Conservation (phyloP, 2,113 vertebrate genomes). For the Mirza zaza region DNA sequence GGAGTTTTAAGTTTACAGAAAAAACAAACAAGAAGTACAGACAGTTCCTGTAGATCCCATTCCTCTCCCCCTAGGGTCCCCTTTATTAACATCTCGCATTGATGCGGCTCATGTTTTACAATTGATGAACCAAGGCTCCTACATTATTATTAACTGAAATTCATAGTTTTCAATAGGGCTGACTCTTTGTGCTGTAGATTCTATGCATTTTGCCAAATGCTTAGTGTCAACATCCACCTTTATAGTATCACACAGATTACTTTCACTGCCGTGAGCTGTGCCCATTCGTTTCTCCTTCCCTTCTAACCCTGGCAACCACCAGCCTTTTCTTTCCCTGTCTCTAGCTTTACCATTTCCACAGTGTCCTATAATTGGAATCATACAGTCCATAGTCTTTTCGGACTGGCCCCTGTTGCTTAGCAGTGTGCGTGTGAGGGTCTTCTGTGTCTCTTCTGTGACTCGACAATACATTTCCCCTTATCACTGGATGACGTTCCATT, state of each 20-base stretch:
- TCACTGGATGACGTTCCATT: background rate
- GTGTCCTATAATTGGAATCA: background rate
- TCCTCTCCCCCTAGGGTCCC: rapidly evolving
- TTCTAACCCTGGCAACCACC: background rate
- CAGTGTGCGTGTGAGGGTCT: background rate
- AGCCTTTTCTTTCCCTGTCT: background rate
- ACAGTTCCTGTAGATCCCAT: background rate
- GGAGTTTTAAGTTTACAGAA: background rate
- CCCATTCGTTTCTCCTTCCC: background rate
- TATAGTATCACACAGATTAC: background rate
- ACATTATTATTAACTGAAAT: background rate
- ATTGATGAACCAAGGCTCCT: background rate
- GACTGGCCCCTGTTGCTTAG: background rate
- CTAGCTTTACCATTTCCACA: background rate
- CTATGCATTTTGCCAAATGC: background rate
- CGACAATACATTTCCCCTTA: background rate
- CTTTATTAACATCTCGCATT: background rate
- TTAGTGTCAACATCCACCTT: background rate
- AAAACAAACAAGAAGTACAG: background rate
- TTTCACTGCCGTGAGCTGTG: background rate
- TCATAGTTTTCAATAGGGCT: background rate
- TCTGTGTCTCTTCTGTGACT: background rate
- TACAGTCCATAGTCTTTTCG: background rate
- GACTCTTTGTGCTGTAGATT: background rate
- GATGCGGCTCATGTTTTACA: background rate